Conservation (phyloP, 2,113 vertebrate genomes). For the human (Homo sapiens) region GRCh38 chr5:169296001-169296500, state of each 20-base stretch:
- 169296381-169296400: background rate
- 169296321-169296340: background rate
- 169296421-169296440: too few relatives aligned
- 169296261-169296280: background rate
- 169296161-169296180: background rate
- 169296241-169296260: background rate
- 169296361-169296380: background rate
- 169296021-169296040: constrained; percentile 37
- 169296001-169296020: constrained; percentile 47
- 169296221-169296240: background rate
- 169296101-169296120: constrained; percentile 37
- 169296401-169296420: background rate
- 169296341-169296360: background rate
- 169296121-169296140: background rate
- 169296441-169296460: background rate
- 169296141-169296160: constrained; percentile 38
- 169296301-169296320: background rate
- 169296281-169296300: background rate
- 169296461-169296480: background rate
- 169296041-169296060: constrained; percentile 33
- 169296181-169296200: background rate
- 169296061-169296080: constrained; percentile 46
- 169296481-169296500: background rate
- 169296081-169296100: constrained; percentile 51
- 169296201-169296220: background rate